Percentiles rank a stretch among this genome's conserved stretches.
phyloP scores from a whole-genome alignment of 1,140 invertebrate species.

The Ceratina calcarata region DNA sequence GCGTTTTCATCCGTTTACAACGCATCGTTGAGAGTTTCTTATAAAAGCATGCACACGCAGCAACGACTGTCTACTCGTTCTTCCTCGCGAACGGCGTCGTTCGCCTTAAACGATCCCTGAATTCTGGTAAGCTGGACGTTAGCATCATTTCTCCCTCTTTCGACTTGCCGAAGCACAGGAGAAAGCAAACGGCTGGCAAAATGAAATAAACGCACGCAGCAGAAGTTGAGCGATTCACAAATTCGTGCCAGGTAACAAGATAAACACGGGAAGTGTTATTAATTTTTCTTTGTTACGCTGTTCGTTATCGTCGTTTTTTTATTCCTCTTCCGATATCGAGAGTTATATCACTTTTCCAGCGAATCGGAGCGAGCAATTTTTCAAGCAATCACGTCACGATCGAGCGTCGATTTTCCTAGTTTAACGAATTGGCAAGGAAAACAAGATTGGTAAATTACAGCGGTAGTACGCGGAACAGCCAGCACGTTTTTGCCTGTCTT shows the following conservation, averaged over 20 bases:
- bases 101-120: slow-evolving; percentile 4
- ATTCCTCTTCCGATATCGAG: not conserved
- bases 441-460: no score
- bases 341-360: not conserved
- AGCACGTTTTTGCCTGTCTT: not conserved
- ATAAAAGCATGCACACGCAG: slow-evolving; percentile 39
- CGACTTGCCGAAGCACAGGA: not conserved
- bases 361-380: not conserved
- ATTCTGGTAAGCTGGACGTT: slow-evolving; percentile 7
- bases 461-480: no score
- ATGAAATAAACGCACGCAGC: slow-evolving; percentile 2
- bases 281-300: slow-evolving; percentile 4
- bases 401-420: not conserved
- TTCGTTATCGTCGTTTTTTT: not conserved
- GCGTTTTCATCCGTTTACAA: slow-evolving; percentile 33
- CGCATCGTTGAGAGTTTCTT: slow-evolving; percentile 16
- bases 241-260: not conserved
- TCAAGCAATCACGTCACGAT: not conserved
- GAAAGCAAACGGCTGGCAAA: not conserved
- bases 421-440: not conserved
- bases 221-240: not conserved
- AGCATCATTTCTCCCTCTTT: not conserved
- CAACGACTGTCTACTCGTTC: not conserved
- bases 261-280: not conserved
- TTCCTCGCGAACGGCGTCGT: slow-evolving; percentile 28